phyloP scores from a whole-genome alignment of 2,888 invertebrate genomes.

The Endotricha flammealis region DNA sequence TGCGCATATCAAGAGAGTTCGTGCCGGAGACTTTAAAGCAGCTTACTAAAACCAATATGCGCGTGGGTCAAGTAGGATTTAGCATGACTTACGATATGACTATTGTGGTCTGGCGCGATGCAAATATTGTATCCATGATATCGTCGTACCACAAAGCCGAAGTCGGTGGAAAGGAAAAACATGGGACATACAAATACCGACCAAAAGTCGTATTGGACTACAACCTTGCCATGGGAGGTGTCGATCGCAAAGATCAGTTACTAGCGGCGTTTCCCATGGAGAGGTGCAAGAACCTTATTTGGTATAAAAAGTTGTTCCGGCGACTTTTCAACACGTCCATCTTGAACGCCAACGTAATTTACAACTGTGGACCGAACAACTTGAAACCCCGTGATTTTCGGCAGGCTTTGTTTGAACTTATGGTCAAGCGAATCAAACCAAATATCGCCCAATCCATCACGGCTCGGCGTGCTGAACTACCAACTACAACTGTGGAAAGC shows the following conservation, averaged over 20 bases:
- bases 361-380: background rate
- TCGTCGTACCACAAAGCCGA: conserved; percentile 6
- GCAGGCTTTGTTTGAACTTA: background rate
- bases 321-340: too few species aligned
- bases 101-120: conserved; percentile 7
- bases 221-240: conserved; percentile 10
- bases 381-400: background rate
- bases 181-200: background rate
- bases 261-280: conserved; percentile 3
- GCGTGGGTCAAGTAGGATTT: background rate
- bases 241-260: conserved; percentile 9
- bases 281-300: conserved; percentile 1
- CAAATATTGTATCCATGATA: conserved; percentile 10
- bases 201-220: conserved; percentile 9
- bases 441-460: background rate
- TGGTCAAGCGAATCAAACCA: background rate
- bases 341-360: background rate
- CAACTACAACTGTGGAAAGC: background rate
- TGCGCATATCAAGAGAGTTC: background rate
- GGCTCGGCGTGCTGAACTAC: background rate
- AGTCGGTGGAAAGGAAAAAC: conserved; percentile 6
- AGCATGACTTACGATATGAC: conserved; percentile 3
- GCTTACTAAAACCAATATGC: too few species aligned
- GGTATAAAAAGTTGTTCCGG: conserved; percentile 3
- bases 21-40: background rate